Evolutionary conservation across 1,140 invertebrate genomes (phyloP).

Genomic region (Trichoplusia ni): DNA sequence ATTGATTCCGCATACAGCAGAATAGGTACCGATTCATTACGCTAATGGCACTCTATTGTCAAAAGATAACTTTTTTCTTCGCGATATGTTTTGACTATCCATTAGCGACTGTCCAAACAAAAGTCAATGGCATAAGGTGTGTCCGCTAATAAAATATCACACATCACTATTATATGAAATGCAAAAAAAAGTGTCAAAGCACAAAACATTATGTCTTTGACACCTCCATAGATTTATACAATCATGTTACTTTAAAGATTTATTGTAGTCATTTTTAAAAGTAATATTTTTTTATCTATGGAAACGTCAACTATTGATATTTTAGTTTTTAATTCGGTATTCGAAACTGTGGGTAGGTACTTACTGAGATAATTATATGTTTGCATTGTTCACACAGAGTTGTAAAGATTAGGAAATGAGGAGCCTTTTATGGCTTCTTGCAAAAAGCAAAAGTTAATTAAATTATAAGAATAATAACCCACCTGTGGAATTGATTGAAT

Average conservation of each 20-base stretch:
- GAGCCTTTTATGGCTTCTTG: no score
- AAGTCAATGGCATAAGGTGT: constrained; percentile 39
- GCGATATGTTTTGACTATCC: constrained; percentile 33
- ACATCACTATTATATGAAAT: constrained; percentile 3
- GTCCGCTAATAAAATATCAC: constrained; percentile 28
- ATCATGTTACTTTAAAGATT: neutral
- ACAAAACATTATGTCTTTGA: constrained; percentile 1
- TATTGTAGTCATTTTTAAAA: neutral
- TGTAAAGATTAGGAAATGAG: no score
- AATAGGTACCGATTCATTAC: constrained; percentile 41
- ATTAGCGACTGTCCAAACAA: constrained; percentile 43
- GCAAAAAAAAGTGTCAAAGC: constrained; percentile 1
- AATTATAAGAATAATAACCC: no score
- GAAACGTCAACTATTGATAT: neutral
- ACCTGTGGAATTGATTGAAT: no score
- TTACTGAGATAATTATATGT: no score
- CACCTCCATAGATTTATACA: constrained; percentile 2
- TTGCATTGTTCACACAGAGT: no score
- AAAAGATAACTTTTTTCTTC: constrained; percentile 38
- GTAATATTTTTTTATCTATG: neutral
- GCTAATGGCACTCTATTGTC: constrained; percentile 46
- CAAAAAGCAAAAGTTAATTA: no score
- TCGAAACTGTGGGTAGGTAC: no score
- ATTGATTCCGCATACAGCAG: constrained; percentile 36
- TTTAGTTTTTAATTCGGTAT: no score